Evolutionary conservation across 2,888 invertebrate genomes (phyloP), one percentile per base, ranked within the genome.

Genomic region (Loripinus fragilis): DNA sequence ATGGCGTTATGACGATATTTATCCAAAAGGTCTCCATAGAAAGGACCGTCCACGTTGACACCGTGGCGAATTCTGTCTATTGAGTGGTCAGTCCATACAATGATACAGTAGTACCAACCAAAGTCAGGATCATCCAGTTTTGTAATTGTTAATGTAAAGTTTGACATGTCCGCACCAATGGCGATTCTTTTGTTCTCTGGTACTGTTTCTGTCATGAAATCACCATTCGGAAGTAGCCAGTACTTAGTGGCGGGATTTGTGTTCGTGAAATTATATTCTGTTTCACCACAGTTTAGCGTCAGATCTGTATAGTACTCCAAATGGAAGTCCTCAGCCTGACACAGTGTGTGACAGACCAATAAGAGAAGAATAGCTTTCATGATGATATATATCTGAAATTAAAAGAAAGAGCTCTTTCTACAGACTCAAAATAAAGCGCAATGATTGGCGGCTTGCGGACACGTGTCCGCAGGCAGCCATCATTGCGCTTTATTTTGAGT

Each of bases 1-100:
- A 89, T 85, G n/a, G 90, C 90, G 42, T 88, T 89, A 5, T 85
- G 66, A 17, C 78, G 75, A 78, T 90, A 91, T n/a, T 83, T 73
- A 2, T 80, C 79, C 20, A 87, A 55, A 25, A 90, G 76, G 23
- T 87, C 85, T 12, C 87, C 83, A 76, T 83, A 91, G 74, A 86
- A 86, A 0, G 91, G 82, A 3, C 91, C 91, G 38, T 90, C 84
- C 0, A 89, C 73, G 71, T 91, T 91, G 7, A 91, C 41, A 5
- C 90, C 89, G 69, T 86, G 85, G 8, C 79, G 79, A 2, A 87
- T 78, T 10, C 79, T 77, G 0, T 74, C 33, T 2, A 89, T 67
- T 0, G 73, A 71, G 30, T 48, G 78, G 68, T 74, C 86, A 66
- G 69, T 23, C 55, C 81, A 30, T 15, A 79, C 70, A 50, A 86